phyloP scores from a whole-genome alignment of 2,113 vertebrate species.

The Synodontis membranacea region DNA sequence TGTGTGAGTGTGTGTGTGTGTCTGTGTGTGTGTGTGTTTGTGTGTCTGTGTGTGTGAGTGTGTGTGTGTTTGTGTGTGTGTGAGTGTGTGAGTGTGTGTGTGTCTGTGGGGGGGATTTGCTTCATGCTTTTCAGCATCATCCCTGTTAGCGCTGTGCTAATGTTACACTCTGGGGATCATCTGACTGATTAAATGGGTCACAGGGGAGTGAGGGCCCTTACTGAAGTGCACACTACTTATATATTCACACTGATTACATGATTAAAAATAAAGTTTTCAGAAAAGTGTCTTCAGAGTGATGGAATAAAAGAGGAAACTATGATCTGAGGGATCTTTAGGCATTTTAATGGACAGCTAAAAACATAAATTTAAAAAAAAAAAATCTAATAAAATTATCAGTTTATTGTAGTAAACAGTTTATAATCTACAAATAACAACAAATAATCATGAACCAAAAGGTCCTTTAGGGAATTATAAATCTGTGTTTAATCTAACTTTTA shows the following conservation, averaged over 20 bases:
- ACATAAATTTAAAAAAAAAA: no score
- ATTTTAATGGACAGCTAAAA: neutral
- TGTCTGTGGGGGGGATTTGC: neutral
- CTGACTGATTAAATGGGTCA: neutral
- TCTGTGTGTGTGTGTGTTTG: neutral
- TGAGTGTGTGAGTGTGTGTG: neutral
- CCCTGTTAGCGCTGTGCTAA: slow-evolving; percentile 1
- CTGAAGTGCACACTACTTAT: neutral
- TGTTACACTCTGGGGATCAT: slow-evolving; percentile 11
- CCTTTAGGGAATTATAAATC: neutral
- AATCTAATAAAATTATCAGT: no score
- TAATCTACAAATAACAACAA: no score
- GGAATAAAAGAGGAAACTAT: neutral
- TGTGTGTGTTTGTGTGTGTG: neutral
- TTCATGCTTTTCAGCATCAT: slow-evolving; percentile 23
- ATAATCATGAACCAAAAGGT: neutral
- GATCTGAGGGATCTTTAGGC: neutral
- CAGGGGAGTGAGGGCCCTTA: neutral
- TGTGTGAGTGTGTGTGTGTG: no score
- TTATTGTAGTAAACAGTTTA: neutral
- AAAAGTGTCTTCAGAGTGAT: neutral
- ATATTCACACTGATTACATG: neutral
- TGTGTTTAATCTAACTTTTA: no score
- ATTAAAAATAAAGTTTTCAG: neutral
- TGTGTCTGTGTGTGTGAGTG: neutral